Evolutionary conservation across 2,888 invertebrate species (phyloP).

Genomic region (Morinoia aosen): DNA sequence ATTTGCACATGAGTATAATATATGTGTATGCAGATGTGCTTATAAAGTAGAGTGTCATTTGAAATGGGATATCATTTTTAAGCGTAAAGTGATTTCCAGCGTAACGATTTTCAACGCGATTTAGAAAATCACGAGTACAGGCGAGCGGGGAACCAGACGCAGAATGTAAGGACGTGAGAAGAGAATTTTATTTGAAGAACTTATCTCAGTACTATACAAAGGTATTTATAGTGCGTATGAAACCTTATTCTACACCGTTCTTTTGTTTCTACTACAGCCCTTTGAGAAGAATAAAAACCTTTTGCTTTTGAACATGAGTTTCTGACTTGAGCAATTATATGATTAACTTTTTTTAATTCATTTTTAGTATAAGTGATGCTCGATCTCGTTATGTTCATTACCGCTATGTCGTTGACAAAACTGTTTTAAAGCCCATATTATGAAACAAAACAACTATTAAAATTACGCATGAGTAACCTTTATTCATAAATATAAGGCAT

Average conservation of each 20-base stretch:
- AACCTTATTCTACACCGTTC: neutral
- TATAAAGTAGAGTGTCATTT: neutral
- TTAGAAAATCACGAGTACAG: no score
- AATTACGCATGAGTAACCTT: neutral
- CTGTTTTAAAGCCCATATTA: neutral
- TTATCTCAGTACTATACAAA: neutral
- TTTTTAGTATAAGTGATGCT: neutral
- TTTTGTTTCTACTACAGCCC: neutral
- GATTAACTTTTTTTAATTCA: no score
- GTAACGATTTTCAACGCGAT: neutral
- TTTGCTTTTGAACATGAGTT: neutral
- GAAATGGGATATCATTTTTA: neutral
- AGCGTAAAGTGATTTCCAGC: neutral
- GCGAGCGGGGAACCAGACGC: no score
- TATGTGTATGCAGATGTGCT: neutral
- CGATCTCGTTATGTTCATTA: neutral
- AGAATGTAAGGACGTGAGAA: no score
- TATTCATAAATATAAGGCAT: no score
- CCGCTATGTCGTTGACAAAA: neutral
- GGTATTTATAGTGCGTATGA: neutral
- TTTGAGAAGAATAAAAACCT: neutral
- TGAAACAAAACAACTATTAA: neutral
- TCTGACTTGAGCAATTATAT: neutral
- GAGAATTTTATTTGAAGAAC: neutral
- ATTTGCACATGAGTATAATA: no score